Conservation (phyloP, 2,888 invertebrate species). For the Mystacides longicornis region DNA sequence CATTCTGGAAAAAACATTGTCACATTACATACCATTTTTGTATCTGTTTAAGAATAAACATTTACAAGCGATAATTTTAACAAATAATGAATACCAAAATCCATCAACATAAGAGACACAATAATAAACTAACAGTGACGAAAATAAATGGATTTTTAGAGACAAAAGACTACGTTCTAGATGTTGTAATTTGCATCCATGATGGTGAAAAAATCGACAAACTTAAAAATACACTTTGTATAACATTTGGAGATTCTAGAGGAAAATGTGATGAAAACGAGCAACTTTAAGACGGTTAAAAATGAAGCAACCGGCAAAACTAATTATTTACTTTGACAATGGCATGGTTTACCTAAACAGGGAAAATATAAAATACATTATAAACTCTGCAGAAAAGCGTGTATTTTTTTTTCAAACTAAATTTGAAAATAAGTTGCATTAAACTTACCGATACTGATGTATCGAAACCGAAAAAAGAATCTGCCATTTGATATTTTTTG, state of each 20-base stretch:
- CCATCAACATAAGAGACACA: not conserved
- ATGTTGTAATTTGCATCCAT: not conserved
- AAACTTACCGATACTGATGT: slow-evolving; percentile 67
- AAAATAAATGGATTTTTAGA: not conserved
- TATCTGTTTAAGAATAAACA: not conserved
- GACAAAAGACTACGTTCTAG: not conserved
- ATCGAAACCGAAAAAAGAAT: slow-evolving; percentile 83
- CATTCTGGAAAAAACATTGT: slow-evolving; percentile 16
- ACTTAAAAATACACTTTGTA: too few relatives aligned
- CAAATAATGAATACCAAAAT: not conserved
- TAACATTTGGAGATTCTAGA: too few relatives aligned
- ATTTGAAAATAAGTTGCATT: not conserved
- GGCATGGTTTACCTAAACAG: not conserved
- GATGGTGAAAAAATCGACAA: not conserved
- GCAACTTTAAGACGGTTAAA: not conserved
- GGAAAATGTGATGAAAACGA: not conserved
- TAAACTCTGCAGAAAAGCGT: too few relatives aligned
- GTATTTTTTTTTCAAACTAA: not conserved
- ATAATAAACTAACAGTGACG: not conserved
- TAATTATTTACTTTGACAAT: not conserved
- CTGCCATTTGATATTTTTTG: slow-evolving; percentile 68
- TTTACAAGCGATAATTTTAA: not conserved
- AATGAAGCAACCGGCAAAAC: not conserved
- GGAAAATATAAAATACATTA: too few relatives aligned
- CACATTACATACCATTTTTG: not conserved